Evolutionary conservation across 37 sponge, comb jelly and placozoan genomes (phyloP).

Genomic region (Corticium candelabrum): DNA sequence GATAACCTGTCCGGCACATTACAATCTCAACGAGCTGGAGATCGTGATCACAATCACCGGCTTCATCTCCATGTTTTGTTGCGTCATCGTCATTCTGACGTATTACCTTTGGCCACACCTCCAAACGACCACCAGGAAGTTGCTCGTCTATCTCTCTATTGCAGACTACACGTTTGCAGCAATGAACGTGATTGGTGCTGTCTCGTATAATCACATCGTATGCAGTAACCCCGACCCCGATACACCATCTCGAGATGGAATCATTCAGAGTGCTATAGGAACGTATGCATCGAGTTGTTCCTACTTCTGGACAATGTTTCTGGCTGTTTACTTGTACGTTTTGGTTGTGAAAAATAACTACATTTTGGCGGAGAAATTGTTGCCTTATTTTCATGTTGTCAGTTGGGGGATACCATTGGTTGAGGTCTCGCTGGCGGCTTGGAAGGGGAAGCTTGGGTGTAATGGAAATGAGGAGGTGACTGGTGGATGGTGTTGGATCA

Average conservation of each 20-base stretch:
- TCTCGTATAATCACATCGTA: background rate
- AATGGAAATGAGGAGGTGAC: background rate
- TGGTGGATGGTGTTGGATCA: background rate
- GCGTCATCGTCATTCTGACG: background rate
- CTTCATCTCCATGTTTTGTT: background rate
- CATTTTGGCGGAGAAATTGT: background rate
- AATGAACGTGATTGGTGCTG: background rate
- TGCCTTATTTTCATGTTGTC: background rate
- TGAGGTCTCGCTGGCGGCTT: background rate
- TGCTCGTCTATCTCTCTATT: background rate
- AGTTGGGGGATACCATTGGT: background rate
- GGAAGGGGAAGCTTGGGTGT: background rate
- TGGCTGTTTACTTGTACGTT: background rate
- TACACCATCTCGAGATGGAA: too few relatives aligned
- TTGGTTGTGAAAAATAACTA: background rate
- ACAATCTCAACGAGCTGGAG: too few relatives aligned
- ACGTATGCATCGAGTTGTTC: background rate
- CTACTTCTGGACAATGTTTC: background rate
- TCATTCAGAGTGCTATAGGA: background rate
- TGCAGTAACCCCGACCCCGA: background rate
- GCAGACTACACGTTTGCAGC: background rate
- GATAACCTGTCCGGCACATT: too few relatives aligned
- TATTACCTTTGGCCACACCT: background rate
- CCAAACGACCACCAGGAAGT: background rate
- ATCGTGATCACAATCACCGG: background rate